Evolutionary conservation across 2,113 vertebrate genomes (phyloP).

Genomic region (Xiphophorus couchianus): DNA sequence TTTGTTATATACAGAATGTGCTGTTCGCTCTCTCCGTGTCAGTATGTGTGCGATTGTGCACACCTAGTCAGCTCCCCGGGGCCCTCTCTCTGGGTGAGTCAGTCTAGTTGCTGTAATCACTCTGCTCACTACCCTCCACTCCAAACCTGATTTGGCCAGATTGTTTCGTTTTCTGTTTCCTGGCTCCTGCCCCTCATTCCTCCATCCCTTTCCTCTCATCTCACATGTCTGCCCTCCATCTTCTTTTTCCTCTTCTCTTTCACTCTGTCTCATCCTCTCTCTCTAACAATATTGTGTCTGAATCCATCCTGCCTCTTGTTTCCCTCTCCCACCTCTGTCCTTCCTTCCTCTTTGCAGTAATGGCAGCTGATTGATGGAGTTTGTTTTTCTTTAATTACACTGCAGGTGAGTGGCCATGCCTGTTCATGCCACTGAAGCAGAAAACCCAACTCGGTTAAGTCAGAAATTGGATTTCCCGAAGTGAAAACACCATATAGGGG

Average conservation of each 20-base stretch:
- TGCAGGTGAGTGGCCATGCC: constrained; percentile 74
- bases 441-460: constrained; percentile 77
- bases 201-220: constrained; percentile 20
- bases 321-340: constrained; percentile 8
- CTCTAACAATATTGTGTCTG: constrained; percentile 9
- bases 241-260: constrained; percentile 14
- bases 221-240: constrained; percentile 23
- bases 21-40: constrained; percentile 10
- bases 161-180: constrained; percentile 66
- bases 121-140: constrained; percentile 66
- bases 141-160: constrained; percentile 75
- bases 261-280: constrained; percentile 1
- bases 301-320: constrained; percentile 3
- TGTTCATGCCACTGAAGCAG: constrained; percentile 73
- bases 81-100: constrained; percentile 69
- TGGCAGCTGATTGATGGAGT: constrained; percentile 79
- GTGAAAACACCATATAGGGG: constrained; percentile 56
- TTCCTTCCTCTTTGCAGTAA: constrained; percentile 49
- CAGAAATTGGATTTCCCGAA: constrained; percentile 77
- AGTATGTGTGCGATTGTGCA: constrained; percentile 22
- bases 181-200: constrained; percentile 31
- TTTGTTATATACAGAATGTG: constrained; percentile 33
- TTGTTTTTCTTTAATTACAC: constrained; percentile 81
- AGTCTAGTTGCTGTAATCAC: constrained; percentile 75
- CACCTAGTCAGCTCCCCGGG: constrained; percentile 56